Evolutionary conservation across 2,797 vertebrate species (phyloP), one percentile per base, ranked within the genome.

Genomic region (Neomorphus geoffroyi): DNA sequence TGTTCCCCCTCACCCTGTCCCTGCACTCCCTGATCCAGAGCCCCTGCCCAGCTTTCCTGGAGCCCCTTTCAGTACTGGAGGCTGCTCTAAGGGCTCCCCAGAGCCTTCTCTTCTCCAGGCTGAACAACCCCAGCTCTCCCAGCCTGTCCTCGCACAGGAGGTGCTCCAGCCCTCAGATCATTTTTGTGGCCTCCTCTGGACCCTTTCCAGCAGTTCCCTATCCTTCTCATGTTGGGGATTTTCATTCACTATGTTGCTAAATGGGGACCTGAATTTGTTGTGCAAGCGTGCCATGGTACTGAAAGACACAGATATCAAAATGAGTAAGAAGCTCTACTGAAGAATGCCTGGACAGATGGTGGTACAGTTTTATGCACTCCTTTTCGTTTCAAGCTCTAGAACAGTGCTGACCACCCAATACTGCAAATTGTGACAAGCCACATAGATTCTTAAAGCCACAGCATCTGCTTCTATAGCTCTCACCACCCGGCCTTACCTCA

Each of bases 361-460:
- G 4, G 18, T 15, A 18, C 6, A 23, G 39, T 39, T 90, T 79
- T 39, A 41, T 2, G 2, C 9, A 21, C 24, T 39, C 21, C 11
- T 56, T 84, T 45, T 26, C 5, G 27, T 8, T 21, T 23, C 66
- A 64, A 43, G 61, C 66, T 48, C 54, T 58, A 32, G 30, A 30
- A 21, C 4, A 24, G 21, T 5, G 8, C 35, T n/a, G 28, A 35
- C 56, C 73, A 43, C 39, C 18, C 32, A 23, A 21, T 27, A 33
- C 26, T 43, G 24, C 39, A 35, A 32, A 50, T 3, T 51, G 17
- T 11, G 26, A 66, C 13, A 18, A 57, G 65, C 70, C 65, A 11
- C 0, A 0, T 1, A 39, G 33, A 65, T 4, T 65, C 64, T 43
- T 11, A 30, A 65, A 37, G 15, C 58, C 18, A 3, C 2, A 7